These are phyloP conservation scores for Capreolus pygargus DNA, from an alignment of 2,113 vertebrate genomes.

Conservation along the genomic window DNA sequence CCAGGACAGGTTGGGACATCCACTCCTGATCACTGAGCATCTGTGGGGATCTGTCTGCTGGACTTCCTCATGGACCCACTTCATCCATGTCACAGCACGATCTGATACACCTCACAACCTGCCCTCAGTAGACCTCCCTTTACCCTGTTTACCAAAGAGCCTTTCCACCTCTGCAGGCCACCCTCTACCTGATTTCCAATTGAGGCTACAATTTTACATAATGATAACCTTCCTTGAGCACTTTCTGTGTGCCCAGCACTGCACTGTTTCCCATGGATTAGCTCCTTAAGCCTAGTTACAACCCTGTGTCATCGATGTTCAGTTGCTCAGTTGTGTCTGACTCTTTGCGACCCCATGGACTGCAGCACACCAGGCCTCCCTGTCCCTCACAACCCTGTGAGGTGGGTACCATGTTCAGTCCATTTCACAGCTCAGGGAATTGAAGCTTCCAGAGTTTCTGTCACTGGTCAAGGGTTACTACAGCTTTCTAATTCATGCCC, in stretches of 20 bases:
- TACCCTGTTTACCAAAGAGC: not conserved
- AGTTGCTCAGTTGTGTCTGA: not conserved
- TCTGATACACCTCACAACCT: not conserved
- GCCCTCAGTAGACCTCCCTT: not conserved
- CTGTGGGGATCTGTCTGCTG: not conserved
- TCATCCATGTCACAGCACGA: not conserved
- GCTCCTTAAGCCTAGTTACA: conserved; percentile 24
- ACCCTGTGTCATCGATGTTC: not conserved
- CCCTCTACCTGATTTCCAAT: not conserved
- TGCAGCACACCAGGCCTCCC: not conserved
- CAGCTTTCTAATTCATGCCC: not conserved
- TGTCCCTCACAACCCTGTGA: not conserved
- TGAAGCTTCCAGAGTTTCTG: conserved; percentile 26
- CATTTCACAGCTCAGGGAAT: conserved; percentile 30
- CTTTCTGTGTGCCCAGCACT: not conserved
- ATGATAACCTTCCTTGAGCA: not conserved
- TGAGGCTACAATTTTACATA: not conserved
- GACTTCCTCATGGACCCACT: not conserved
- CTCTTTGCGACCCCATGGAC: not conserved
- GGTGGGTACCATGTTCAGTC: not conserved
- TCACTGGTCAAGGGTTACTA: not conserved
- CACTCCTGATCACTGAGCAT: not conserved
- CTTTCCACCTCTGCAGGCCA: not conserved
- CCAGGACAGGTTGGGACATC: not conserved
- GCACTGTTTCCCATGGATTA: not conserved